A percentile compares a stretch with the other conserved stretches of the same genome.
Evolutionary conservation across 2,888 invertebrate genomes (phyloP).

Genomic region (Iselma pallidipennis): DNA sequence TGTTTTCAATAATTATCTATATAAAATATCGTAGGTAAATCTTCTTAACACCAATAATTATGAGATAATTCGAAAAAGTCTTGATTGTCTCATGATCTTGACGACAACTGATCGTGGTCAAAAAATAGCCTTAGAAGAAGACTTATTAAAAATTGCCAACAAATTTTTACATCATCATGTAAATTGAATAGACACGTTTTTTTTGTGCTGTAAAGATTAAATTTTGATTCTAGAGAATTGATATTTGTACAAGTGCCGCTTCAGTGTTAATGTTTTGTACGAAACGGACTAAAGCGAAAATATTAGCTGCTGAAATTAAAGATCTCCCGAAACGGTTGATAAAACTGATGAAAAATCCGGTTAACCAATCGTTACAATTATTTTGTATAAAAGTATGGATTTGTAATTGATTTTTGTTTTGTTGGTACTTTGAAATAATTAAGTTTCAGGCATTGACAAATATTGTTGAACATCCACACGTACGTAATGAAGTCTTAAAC

Average conservation of each 20-base stretch:
- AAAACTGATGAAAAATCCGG: slow-evolving; percentile 25
- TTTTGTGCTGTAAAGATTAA: background rate
- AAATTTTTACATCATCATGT: slow-evolving; percentile 34
- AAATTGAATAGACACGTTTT: background rate
- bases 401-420: no score
- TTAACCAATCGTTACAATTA: slow-evolving; percentile 18
- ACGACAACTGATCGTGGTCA: slow-evolving; percentile 49
- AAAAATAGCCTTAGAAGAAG: slow-evolving; percentile 46
- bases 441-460: slow-evolving; percentile 18
- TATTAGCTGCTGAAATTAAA: slow-evolving; percentile 41
- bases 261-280: slow-evolving; percentile 50
- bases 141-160: slow-evolving; percentile 39
- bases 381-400: slow-evolving; percentile 19
- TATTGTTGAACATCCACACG: slow-evolving; percentile 13
- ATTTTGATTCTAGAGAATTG: slow-evolving; percentile 33
- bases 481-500: slow-evolving; percentile 10
- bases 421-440: no score
- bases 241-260: slow-evolving; percentile 45
- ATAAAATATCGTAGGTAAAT: slow-evolving; percentile 28
- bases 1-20: background rate
- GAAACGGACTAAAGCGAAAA: slow-evolving; percentile 45
- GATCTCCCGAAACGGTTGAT: slow-evolving; percentile 43
- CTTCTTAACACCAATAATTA: slow-evolving; percentile 43
- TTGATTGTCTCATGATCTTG: slow-evolving; percentile 48
- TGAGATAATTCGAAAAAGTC: slow-evolving; percentile 40